Conservation (phyloP, 2,113 vertebrate genomes). For the Sitta europaea region DNA sequence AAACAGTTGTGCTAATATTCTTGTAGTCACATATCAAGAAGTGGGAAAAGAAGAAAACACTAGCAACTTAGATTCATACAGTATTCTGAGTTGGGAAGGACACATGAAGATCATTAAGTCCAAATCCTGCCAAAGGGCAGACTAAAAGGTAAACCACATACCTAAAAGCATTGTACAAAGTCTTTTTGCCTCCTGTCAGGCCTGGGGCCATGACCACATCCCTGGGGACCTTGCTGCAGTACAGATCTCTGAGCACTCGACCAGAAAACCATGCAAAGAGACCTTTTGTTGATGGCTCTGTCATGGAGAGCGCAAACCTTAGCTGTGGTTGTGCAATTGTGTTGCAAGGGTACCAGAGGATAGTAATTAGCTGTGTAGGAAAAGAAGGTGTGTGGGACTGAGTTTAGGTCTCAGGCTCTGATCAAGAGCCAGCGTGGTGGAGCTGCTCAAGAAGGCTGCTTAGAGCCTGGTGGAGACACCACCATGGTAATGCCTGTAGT, state of each 20-base stretch:
- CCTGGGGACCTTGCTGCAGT: neutral
- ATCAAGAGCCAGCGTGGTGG: neutral
- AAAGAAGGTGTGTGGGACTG: neutral
- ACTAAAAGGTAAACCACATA: neutral
- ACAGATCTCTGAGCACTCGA: neutral
- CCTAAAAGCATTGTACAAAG: neutral
- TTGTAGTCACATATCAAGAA: neutral
- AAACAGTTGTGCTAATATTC: neutral
- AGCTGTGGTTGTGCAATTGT: neutral
- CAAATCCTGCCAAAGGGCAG: neutral
- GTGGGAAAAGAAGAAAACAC: neutral
- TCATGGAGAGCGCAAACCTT: neutral
- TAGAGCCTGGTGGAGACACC: neutral
- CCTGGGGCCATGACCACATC: neutral
- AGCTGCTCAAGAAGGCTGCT: neutral
- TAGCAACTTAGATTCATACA: neutral
- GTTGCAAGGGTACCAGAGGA: neutral
- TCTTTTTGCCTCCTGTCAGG: neutral
- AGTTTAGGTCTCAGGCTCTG: neutral
- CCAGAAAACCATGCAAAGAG: neutral
- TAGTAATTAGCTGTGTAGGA: neutral
- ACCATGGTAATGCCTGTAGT: neutral
- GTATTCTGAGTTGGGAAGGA: neutral
- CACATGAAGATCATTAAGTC: neutral
- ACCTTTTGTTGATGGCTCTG: neutral